Conservation (phyloP, 2,888 invertebrate species). For the Meghimatium bilineatum region DNA sequence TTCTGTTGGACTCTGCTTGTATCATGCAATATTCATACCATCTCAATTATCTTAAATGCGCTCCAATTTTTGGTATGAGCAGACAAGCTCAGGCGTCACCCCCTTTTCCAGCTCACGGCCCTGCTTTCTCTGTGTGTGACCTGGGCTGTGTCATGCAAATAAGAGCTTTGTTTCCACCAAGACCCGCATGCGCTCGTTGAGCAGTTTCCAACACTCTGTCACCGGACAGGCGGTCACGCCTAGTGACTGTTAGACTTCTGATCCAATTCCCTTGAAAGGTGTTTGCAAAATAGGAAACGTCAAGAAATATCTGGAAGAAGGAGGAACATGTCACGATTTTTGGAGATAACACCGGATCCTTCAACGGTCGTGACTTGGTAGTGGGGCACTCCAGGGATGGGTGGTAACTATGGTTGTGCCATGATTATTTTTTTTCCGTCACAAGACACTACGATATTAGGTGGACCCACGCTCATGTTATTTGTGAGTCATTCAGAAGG, state of each 20-base stretch:
- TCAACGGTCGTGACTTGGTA: no score
- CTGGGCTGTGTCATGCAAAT: conserved; percentile 26
- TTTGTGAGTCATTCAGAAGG: no score
- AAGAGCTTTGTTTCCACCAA: conserved; percentile 10
- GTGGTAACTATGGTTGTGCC: no score
- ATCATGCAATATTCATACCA: neutral
- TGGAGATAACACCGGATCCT: no score
- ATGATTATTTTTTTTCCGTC: no score
- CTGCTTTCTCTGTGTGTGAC: neutral
- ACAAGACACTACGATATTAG: no score
- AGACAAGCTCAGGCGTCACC: neutral
- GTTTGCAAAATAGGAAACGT: neutral
- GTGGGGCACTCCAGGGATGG: no score
- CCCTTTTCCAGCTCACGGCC: neutral
- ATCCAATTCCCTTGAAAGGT: conserved; percentile 1
- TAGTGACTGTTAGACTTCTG: conserved; percentile 12
- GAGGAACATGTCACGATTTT: neutral
- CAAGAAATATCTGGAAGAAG: neutral
- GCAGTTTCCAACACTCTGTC: neutral
- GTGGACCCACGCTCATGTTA: no score
- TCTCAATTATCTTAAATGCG: neutral
- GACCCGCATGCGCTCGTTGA: neutral
- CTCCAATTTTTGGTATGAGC: neutral
- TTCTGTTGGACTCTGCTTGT: neutral
- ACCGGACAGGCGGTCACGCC: conserved; percentile 1